Conservation (phyloP, 2,797 vertebrate genomes). For the Lacerta bilineata region DNA sequence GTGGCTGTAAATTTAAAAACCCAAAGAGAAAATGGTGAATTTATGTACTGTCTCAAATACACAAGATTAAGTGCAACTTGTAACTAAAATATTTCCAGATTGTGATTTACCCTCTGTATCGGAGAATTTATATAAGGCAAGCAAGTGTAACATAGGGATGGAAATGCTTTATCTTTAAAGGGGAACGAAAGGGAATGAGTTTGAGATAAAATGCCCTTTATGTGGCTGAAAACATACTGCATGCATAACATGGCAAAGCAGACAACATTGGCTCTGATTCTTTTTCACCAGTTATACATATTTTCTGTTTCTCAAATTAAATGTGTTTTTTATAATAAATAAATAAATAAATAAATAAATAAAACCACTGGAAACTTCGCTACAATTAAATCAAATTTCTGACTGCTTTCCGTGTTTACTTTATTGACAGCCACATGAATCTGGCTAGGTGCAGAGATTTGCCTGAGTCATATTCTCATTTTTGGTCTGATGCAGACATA, state of each 20-base stretch:
- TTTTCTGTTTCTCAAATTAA: constrained; percentile 21
- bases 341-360: neutral
- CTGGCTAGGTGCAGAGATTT: neutral
- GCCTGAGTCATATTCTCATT: neutral
- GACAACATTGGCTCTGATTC: constrained; percentile 11
- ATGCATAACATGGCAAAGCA: constrained; percentile 18
- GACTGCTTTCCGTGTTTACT: neutral
- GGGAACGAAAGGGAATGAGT: constrained; percentile 16
- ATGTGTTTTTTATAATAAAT: neutral
- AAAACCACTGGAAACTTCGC: neutral
- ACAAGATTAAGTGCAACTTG: constrained; percentile 45
- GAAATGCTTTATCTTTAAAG: constrained; percentile 56
- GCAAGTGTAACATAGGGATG: constrained; percentile 45
- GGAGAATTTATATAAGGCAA: constrained; percentile 41
- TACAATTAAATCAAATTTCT: constrained; percentile 5
- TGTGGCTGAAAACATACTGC: constrained; percentile 14
- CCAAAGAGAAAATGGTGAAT: constrained; percentile 36
- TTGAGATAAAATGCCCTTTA: constrained; percentile 1
- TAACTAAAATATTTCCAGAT: constrained; percentile 33
- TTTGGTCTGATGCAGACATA: no score
- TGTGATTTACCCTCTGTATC: constrained; percentile 42
- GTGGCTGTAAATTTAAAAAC: constrained; percentile 46
- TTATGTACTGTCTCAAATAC: constrained; percentile 44
- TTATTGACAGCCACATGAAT: neutral
- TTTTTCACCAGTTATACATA: constrained; percentile 3